Evolutionary conservation across 1,140 invertebrate species (phyloP), one percentile per base, ranked within the genome.

Genomic region (Brachionus calyciflorus): DNA sequence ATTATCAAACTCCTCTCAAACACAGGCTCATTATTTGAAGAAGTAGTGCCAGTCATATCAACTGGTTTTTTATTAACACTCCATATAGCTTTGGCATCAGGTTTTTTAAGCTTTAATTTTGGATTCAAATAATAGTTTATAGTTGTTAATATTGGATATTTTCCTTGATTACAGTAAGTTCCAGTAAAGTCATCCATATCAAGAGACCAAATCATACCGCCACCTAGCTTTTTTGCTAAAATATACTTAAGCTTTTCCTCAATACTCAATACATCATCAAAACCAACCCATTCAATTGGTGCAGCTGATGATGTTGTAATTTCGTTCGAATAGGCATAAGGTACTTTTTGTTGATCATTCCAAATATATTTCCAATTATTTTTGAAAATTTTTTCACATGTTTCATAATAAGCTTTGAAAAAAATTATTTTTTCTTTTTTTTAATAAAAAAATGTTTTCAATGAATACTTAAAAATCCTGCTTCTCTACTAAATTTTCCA

Each of bases 381-480:
- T 26, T 37, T 63, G 12, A 60, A 51, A 44, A 84, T 37, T 55
- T 63, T 48, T 51, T 77, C 55, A n/a, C 44, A 55, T 41, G 30
- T 44, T 28, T 55, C 41, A 41, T 63, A 33, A 53, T 53, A 77
- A 81, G 90, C 89, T 87, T 93, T 82, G 80, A 92, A 93, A 14
- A 91, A 91, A 82, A 95, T 83, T 91, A 93, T 93, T 80, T 93
- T 93, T 0, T 91, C 90, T 83, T 94, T 93, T 60, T 89, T 89
- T 0, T 92, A 94, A 78, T 89, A 90, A 79, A 92, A 37, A 40
- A 24, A 0, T 46, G 3, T 3, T 33, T 90, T 90, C 87, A 94
- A 93, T 83, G 81, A 92, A 94, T 17, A 92, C 91, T 82, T 95
- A 84, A 90, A 94, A 93, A 79, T 93, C 94, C 0, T 91, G 90